Evolutionary conservation across 2,888 invertebrate genomes (phyloP), one percentile per base, ranked within the genome.

Genomic region (Quadriops clusia): DNA sequence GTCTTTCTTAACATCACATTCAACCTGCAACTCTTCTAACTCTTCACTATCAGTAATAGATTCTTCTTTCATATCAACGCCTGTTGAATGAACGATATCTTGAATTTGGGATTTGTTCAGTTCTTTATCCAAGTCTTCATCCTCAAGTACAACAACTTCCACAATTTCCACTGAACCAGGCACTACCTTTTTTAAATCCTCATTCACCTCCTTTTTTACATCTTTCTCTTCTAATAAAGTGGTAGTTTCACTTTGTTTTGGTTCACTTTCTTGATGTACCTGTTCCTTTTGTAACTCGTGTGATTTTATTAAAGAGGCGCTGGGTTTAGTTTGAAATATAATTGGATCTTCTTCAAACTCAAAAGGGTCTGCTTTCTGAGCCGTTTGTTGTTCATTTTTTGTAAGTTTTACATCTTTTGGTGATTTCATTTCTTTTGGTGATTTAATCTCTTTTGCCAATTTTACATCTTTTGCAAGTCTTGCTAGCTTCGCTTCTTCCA

Each of bases 61-160:
- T 6, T 25, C 17, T n/a, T 23, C 23, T 29, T 34, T 37, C 17
- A 32, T 21, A 13, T 30, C 24, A 6, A 18, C 28, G 28, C 32
- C 44, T 8, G 36, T 39, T 3, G 55, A 55, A 39, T 53, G 55
- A 2, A 55, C 52, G 18, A 52, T 55, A 32, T 55, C 51, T 38
- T 54, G 49, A 32, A 56, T 55, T 41, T 56, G 53, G 2, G 53
- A 46, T 39, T 56, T 54, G 33, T 57, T 50, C n/a, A 53, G 36
- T 31, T 54, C 52, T 34, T 58, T 57, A 22, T 54, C 53, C 3
- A 45, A 46, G 32, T 56, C 56, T 20, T 52, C 52, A 20, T 56
- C 59, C 30, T 66, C 67, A 21, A 54, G 56, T 2, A 53, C 53
- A 16, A 61, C 61, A 34, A 63, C 65, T 36, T 60, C 61, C 3